Evolutionary conservation across 2,797 vertebrate species (phyloP), one percentile per base, ranked within the genome.

Genomic region (Oceanodroma leucorhoa): DNA sequence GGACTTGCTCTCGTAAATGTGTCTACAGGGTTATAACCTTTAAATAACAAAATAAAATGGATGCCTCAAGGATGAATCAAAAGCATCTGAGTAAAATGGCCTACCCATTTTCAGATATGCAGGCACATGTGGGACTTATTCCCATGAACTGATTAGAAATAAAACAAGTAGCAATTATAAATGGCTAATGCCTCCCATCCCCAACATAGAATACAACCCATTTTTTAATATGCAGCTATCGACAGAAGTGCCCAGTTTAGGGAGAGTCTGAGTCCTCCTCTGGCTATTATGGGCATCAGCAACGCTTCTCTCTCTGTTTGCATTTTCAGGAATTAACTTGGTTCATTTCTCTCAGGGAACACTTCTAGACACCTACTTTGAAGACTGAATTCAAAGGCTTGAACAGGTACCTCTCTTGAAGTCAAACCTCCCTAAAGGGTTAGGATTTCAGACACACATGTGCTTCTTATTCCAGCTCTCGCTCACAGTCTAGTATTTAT

Each of bases 351-450:
- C 27, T 43, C n/a, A 60, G 36, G 51, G 36, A 80, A 48, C n/a
- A 20, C 36, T 32, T 69, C 45, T 14, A 73, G 43, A 51, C 8
- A 34, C 20, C n/a, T 69, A 0, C 58, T 85, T 50, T 83, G 89
- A 94, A 89, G 71, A 43, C 11, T 32, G 51, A 81, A 86, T 92
- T 89, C 62, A 93, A 73, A 87, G 26, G 15, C 60, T 73, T 76
- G 46, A 79, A 58, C 2, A 27, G 11, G 3, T 76, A 29, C 27
- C 3, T 73, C 26, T 60, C 27, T 50, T 58, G 32, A 91, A 73
- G 40, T 15, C 15, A 67, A 83, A 80, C 14, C 27, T 3, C 24
- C 29, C 19, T 10, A 38, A 66, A 45, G 40, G 7, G 2, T 73
- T 70, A 36, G 43, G 14, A 75, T 65, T 78, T 90, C 61, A 82